Percentiles rank a stretch among this genome's conserved stretches.
Evolutionary conservation across 2,888 invertebrate species (phyloP).

Genomic region (Heteromyza rotundicornis): DNA sequence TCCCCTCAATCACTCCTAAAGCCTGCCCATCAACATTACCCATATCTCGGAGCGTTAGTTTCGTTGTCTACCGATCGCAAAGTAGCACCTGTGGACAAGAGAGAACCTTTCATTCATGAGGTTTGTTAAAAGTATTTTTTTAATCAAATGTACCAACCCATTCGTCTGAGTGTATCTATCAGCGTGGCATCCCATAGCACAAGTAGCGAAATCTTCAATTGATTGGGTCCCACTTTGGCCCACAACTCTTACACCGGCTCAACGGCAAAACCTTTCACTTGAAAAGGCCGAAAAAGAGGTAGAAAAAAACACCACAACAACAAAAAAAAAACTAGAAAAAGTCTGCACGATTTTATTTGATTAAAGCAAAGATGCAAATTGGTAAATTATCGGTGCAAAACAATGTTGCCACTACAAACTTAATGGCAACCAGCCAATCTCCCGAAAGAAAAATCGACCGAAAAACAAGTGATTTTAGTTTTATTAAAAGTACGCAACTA

Average conservation of each 20-base stretch:
- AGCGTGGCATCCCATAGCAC: neutral
- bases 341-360: constrained; percentile 47
- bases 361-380: constrained; percentile 25
- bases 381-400: constrained; percentile 24
- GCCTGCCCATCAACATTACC: too few relatives aligned
- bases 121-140: too few relatives aligned
- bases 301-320: constrained; percentile 9
- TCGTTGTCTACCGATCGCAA: too few relatives aligned
- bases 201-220: neutral
- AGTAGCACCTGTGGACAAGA: too few relatives aligned
- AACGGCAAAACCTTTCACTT: constrained; percentile 47
- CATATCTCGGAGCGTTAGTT: too few relatives aligned
- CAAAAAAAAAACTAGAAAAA: constrained; percentile 1
- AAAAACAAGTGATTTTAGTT: neutral
- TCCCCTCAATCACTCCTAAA: too few relatives aligned
- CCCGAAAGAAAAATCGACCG: constrained; percentile 4
- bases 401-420: too few relatives aligned
- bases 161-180: too few relatives aligned
- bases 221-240: constrained; percentile 27
- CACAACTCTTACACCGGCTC: constrained; percentile 17
- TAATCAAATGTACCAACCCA: too few relatives aligned
- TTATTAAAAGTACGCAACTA: too few relatives aligned
- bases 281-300: neutral
- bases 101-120: too few relatives aligned
- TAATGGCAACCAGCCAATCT: too few relatives aligned